Evolutionary conservation across 2,113 vertebrate species (phyloP).

Genomic region (Otocyon megalotis): DNA sequence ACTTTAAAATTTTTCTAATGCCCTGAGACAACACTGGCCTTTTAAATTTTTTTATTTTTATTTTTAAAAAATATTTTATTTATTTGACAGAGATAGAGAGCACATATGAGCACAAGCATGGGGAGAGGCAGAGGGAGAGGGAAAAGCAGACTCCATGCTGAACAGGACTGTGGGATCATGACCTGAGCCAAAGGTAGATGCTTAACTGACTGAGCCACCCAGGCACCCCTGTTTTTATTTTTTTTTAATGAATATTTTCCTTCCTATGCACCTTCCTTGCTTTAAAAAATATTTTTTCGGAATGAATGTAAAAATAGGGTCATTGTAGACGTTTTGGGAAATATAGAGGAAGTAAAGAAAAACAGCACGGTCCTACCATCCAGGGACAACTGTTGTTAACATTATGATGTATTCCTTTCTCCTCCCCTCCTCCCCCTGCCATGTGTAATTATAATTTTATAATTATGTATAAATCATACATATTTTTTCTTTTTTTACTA

Average conservation of each 20-base stretch:
- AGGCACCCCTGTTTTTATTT: neutral
- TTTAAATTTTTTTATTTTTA: neutral
- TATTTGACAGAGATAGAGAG: too few species aligned
- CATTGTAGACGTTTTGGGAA: slow-evolving; percentile 38
- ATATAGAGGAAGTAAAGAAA: neutral
- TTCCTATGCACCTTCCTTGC: neutral
- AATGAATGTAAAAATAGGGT: slow-evolving; percentile 23
- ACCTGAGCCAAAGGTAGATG: too few species aligned
- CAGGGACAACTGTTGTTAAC: neutral
- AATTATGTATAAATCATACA: neutral
- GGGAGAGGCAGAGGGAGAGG: too few species aligned
- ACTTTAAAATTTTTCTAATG: neutral
- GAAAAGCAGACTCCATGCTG: too few species aligned
- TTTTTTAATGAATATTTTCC: neutral
- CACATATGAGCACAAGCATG: too few species aligned
- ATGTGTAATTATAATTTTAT: neutral
- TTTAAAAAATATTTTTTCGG: slow-evolving; percentile 6
- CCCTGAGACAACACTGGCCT: neutral
- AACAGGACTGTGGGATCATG: too few species aligned
- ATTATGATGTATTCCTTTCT: neutral
- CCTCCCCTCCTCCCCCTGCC: neutral
- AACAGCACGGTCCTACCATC: neutral
- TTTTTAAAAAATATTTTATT: neutral
- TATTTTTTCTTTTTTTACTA: slow-evolving; percentile 14
- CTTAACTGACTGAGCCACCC: too few species aligned